A percentile compares a stretch with the other conserved stretches of the same genome.
Conservation (phyloP, 2,888 invertebrate species). For the Limnephilus rhombicus region DNA sequence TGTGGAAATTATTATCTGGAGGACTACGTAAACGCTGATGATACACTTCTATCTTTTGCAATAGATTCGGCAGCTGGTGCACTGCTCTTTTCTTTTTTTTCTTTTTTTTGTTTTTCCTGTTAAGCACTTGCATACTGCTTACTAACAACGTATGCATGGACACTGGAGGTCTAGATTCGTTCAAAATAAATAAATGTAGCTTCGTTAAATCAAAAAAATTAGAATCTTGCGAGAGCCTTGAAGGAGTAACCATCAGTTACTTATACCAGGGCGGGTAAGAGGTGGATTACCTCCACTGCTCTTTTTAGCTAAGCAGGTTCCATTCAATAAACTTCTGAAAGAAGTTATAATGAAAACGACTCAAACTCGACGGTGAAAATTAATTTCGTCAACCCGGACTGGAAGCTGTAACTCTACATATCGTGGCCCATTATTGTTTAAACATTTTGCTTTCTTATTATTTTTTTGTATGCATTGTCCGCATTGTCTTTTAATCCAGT, state of each 20-base stretch:
- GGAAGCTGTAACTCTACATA: background rate
- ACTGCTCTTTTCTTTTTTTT: no score
- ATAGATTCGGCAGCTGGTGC: background rate
- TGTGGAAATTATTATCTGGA: background rate
- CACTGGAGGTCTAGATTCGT: no score
- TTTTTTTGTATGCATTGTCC: background rate
- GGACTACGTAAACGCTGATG: background rate
- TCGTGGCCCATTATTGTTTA: background rate
- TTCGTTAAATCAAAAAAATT: no score
- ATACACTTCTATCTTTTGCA: background rate
- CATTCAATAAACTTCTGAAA: background rate
- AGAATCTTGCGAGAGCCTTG: no score
- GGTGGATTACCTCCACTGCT: no score
- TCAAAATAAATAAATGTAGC: no score
- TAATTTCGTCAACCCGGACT: background rate
- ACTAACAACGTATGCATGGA: no score
- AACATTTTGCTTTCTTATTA: background rate
- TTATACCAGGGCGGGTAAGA: no score
- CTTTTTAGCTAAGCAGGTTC: background rate
- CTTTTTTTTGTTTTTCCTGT: no score
- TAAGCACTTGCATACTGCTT: no score
- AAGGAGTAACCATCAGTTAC: no score
- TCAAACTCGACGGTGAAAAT: background rate
- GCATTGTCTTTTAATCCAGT: background rate
- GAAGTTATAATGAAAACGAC: background rate